phyloP scores from a whole-genome alignment of 2,888 invertebrate species.

The Atethmia centrago region DNA sequence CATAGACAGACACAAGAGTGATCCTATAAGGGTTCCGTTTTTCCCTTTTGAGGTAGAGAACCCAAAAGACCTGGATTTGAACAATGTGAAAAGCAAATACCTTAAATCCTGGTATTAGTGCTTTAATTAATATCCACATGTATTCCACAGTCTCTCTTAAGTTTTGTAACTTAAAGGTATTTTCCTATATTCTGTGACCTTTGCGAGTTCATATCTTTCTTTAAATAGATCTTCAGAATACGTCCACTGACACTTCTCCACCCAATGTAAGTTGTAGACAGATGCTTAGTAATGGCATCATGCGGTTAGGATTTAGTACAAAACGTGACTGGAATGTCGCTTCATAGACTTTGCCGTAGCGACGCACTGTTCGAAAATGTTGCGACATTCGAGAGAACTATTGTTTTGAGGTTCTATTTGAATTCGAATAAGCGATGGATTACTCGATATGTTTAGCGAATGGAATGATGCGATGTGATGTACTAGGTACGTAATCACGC shows the following conservation, averaged over 20 bases:
- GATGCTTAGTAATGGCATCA: conserved; percentile 57
- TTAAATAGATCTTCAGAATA: conserved; percentile 40
- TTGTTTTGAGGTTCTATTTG: neutral
- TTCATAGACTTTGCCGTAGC: conserved; percentile 6
- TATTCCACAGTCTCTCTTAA: neutral
- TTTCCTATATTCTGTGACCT: conserved; percentile 7
- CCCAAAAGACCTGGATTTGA: no score
- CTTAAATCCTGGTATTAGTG: neutral
- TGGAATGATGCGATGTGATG: neutral
- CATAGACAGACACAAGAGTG: no score
- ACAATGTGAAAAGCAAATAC: no score
- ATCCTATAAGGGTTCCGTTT: no score
- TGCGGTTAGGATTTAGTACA: conserved; percentile 65
- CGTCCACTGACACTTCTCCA: conserved; percentile 39
- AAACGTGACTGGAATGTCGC: conserved; percentile 63
- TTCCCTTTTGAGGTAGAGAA: no score
- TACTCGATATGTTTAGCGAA: neutral
- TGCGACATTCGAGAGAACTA: conserved; percentile 2
- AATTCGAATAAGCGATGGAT: neutral
- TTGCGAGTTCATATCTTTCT: conserved; percentile 6
- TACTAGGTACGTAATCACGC: neutral
- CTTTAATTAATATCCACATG: neutral
- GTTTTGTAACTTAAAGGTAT: no score
- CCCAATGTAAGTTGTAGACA: conserved; percentile 44
- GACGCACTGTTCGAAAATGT: conserved; percentile 1